Conservation (phyloP, 2,113 vertebrate genomes). For the Muntiacus muntjak region DNA sequence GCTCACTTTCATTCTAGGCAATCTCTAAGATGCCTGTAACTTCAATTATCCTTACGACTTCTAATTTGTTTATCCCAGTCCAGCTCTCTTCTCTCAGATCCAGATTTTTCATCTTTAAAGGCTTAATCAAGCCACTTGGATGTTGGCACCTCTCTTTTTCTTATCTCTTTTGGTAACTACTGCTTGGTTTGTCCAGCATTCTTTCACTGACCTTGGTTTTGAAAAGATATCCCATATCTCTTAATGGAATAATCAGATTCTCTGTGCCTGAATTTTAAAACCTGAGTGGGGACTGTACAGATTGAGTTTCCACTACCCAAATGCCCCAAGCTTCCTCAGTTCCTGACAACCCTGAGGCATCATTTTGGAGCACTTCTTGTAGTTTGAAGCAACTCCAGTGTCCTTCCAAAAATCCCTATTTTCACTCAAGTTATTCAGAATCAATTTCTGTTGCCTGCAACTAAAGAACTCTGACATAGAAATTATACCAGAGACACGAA, state of each 20-base stretch:
- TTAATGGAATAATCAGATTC: not conserved
- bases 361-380: not conserved
- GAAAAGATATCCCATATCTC: not conserved
- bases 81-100: not conserved
- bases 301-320: not conserved
- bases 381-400: not conserved
- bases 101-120: not conserved
- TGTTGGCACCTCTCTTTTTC: not conserved
- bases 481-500: not conserved
- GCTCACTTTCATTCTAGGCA: not conserved
- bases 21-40: not conserved
- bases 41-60: not conserved
- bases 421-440: constrained; percentile 26
- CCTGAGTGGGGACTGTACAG: not conserved
- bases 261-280: not conserved
- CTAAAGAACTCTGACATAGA: not conserved
- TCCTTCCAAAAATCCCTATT: not conserved
- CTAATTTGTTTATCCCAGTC: not conserved
- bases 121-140: not conserved
- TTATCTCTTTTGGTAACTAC: not conserved
- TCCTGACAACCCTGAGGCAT: not conserved
- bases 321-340: not conserved
- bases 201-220: not conserved
- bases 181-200: not conserved
- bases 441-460: not conserved